phyloP scores from a whole-genome alignment of 2,113 vertebrate species.

The Macaca fascicularis region DNA sequence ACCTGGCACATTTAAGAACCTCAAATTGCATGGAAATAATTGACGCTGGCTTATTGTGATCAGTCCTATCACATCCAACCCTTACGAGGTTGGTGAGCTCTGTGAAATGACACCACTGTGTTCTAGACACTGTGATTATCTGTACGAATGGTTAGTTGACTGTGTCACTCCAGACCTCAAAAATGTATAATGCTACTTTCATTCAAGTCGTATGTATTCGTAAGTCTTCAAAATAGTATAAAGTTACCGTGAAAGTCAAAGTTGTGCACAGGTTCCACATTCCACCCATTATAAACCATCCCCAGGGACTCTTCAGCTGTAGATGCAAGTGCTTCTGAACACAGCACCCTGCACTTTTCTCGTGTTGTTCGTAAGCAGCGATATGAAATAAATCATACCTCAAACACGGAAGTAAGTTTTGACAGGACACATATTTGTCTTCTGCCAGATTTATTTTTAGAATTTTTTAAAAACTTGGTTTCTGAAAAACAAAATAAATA shows the following conservation, averaged over 20 bases:
- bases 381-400: conserved; percentile 40
- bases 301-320: neutral
- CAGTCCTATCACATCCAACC: neutral
- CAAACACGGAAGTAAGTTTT: conserved; percentile 8
- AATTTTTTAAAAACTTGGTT: conserved; percentile 2
- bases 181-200: neutral
- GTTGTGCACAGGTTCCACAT: neutral
- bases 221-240: neutral
- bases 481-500: neutral
- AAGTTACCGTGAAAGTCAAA: neutral
- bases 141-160: neutral
- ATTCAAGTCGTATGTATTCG: neutral
- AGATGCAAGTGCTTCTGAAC: neutral
- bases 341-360: neutral
- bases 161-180: conserved; percentile 30
- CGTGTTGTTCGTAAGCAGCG: neutral
- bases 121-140: neutral
- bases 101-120: neutral
- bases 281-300: fast-evolving
- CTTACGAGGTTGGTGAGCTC: neutral
- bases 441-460: conserved; percentile 35
- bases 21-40: conserved; percentile 54
- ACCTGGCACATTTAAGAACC: neutral
- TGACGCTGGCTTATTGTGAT: conserved; percentile 21
- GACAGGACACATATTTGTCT: conserved; percentile 23